Percentiles rank a stretch among this genome's conserved stretches.
phyloP scores from a whole-genome alignment of 2,888 invertebrate species.

The Mythimna lalbum region DNA sequence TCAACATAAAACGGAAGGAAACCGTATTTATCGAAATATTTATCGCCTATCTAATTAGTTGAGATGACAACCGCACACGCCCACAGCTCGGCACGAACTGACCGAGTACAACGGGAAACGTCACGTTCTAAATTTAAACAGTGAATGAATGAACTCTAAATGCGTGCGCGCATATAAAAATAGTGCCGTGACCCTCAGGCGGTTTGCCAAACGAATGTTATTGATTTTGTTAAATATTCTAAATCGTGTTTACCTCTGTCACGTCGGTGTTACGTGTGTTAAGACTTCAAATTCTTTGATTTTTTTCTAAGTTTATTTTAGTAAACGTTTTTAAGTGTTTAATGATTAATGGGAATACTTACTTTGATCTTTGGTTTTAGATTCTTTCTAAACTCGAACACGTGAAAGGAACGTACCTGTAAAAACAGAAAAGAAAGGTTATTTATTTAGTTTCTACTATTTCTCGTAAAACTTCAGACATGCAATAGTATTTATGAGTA shows the following conservation, averaged over 20 bases:
- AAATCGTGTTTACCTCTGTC: constrained; percentile 58
- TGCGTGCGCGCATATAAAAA: constrained; percentile 81
- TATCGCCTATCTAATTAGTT: constrained; percentile 46
- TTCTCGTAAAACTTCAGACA: constrained; percentile 1
- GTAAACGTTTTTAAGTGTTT: constrained; percentile 35
- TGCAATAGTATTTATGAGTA: neutral
- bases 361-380: constrained; percentile 53
- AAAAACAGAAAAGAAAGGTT: constrained; percentile 37
- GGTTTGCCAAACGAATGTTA: constrained; percentile 65
- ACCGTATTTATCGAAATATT: constrained; percentile 36
- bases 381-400: constrained; percentile 15
- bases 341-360: constrained; percentile 46
- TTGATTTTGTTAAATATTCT: constrained; percentile 56
- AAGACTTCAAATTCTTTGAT: constrained; percentile 27
- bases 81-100: constrained; percentile 68
- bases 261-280: constrained; percentile 26
- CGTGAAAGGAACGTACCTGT: constrained; percentile 47
- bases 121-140: constrained; percentile 78
- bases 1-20: constrained; percentile 39
- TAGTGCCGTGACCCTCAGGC: constrained; percentile 77
- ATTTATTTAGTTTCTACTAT: neutral
- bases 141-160: constrained; percentile 86
- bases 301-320: constrained; percentile 33
- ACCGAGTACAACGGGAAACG: constrained; percentile 70
- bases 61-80: constrained; percentile 69